Evolutionary conservation across 2,113 vertebrate species (phyloP).

Genomic region (Brachypodius melanocephalos): DNA sequence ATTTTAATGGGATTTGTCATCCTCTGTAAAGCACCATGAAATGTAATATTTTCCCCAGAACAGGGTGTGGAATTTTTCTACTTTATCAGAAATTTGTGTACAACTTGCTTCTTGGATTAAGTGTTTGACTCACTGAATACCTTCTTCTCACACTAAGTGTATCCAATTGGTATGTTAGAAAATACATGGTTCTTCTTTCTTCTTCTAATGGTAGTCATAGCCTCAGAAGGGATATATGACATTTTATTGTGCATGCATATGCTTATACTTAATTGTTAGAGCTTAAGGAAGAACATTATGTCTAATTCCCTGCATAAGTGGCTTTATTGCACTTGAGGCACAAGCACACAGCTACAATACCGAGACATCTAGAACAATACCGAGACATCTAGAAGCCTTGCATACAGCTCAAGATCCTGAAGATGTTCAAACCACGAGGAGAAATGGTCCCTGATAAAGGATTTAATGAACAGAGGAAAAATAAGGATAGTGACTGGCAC

Average conservation of each 20-base stretch:
- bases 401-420: neutral
- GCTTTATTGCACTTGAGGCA: neutral
- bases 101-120: neutral
- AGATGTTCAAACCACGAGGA: neutral
- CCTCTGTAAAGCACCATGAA: constrained; percentile 25
- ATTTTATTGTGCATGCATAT: neutral
- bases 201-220: neutral
- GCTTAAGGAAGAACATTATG: neutral
- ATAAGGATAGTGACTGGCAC: neutral
- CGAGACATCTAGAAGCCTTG: neutral
- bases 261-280: neutral
- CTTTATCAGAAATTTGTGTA: constrained; percentile 44
- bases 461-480: neutral
- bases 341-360: neutral
- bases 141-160: neutral
- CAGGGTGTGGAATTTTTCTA: constrained; percentile 19
- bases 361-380: neutral
- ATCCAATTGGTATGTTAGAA: neutral
- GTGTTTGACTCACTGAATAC: neutral
- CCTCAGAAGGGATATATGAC: neutral
- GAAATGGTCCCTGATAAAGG: neutral
- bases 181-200: neutral
- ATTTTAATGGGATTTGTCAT: constrained; percentile 33
- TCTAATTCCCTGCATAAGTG: neutral
- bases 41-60: constrained; percentile 10